Base-by-base conservation (phyloP, 2,888 invertebrate genomes). In the Folsomia candida region DNA sequence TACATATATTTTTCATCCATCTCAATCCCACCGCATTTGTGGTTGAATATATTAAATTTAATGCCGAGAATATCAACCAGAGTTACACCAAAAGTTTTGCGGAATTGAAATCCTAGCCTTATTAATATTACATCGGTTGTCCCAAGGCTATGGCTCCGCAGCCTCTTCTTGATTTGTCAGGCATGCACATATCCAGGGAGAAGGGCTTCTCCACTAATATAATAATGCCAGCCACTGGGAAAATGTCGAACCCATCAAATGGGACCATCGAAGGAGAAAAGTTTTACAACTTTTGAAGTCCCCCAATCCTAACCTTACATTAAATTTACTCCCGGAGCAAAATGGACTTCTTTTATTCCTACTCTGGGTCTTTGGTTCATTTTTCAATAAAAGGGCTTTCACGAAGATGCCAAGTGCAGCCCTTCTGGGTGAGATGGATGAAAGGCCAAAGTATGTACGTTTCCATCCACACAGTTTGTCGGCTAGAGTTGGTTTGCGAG, bases 391-490 rank as follows among this genome's bases (percentile, higher is more conserved):
- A 47, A 47, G 47, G 18, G 47, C 47, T 54, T 54, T 54, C 22
- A 54, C 18, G n/a, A 54, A 54, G 54, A 54, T 54, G 54, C 6
- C 54, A 54, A 54, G 54, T 54, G 54, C 54, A 54, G 54, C 18
- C 54, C 22, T 54, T 54, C 54, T 54, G 54, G 54, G 54, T 54
- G 18, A 20, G 54, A 54, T 54, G 54, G 54, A 20, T 54, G 54
- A 54, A 54, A 54, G 22, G 54, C 4, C 18, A 54, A 54, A 37
- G 37, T 37, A 37, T 37, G 37, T 37, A n/a, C n/a, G n/a, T 37
- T 37, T 37, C 37, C 37, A 4, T 37, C n/a, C n/a, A n/a, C n/a
- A n/a, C 14, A 37, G 37, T 37, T 37, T 37, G n/a, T n/a, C n/a
- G 37, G 37, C 14, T 37, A 37, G 37, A 37, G 37, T 37, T 37